Evolutionary conservation across 2,888 invertebrate genomes (phyloP).

Genomic region (Stenoptilia bipunctidactyla): DNA sequence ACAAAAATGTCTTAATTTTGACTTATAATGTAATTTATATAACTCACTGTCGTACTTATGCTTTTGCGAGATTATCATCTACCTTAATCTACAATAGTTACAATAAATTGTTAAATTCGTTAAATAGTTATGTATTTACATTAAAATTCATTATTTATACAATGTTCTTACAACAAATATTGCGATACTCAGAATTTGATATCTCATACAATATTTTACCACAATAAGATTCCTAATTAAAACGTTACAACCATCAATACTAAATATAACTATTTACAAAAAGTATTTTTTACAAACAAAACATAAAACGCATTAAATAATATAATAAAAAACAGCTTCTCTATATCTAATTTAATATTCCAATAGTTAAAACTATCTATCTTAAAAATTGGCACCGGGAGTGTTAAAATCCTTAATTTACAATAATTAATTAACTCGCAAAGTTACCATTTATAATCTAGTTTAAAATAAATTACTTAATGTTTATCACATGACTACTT

Average conservation of each 20-base stretch:
- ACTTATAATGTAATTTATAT: not conserved
- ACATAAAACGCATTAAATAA: not conserved
- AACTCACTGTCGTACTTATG: constrained; percentile 6
- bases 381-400: constrained; percentile 2
- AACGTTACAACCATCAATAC: not conserved
- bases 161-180: not conserved
- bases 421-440: constrained; percentile 19
- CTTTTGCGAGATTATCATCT: constrained; percentile 34
- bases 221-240: not conserved
- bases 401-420: constrained; percentile 14
- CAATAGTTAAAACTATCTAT: not conserved
- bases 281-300: not conserved
- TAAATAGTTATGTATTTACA: constrained; percentile 58
- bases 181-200: not conserved
- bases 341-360: constrained; percentile 18
- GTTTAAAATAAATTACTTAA: constrained; percentile 52
- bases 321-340: constrained; percentile 12
- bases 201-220: not conserved
- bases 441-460: constrained; percentile 40
- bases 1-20: too few species aligned
- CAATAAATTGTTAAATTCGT: constrained; percentile 59
- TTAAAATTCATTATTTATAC: not conserved
- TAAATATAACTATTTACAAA: constrained; percentile 1
- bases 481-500: constrained; percentile 51
- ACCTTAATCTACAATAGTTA: constrained; percentile 32